phyloP scores from a whole-genome alignment of 1,140 invertebrate species.

The Diabrotica undecimpunctata region DNA sequence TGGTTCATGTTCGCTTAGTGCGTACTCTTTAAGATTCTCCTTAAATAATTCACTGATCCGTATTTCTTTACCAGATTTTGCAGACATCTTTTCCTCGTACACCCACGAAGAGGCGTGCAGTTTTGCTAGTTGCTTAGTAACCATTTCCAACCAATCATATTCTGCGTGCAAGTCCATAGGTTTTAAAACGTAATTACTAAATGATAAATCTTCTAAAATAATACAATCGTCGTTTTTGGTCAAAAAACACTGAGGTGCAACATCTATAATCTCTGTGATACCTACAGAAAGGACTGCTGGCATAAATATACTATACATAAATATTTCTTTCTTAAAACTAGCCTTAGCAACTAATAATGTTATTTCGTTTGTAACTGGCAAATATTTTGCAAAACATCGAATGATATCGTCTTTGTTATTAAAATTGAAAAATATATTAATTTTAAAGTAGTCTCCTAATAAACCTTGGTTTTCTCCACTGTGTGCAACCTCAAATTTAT shows the following conservation, averaged over 20 bases:
- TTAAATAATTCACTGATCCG: slow-evolving; percentile 22
- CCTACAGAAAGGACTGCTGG: slow-evolving; percentile 16
- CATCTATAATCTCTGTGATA: slow-evolving; percentile 18
- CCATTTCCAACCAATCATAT: slow-evolving; percentile 17
- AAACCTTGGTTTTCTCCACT: slow-evolving; percentile 21
- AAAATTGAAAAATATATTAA: slow-evolving; percentile 15
- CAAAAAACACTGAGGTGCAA: slow-evolving; percentile 25
- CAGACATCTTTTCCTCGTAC: slow-evolving; percentile 32
- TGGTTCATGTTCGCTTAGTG: neutral
- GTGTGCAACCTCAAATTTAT: no score
- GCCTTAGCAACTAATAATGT: slow-evolving; percentile 20
- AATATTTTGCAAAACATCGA: slow-evolving; percentile 27
- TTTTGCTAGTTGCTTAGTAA: slow-evolving; percentile 25
- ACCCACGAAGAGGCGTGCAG: slow-evolving; percentile 31
- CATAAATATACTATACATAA: slow-evolving; percentile 24
- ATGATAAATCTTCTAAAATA: slow-evolving; percentile 27
- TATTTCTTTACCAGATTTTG: slow-evolving; percentile 6
- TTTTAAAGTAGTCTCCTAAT: slow-evolving; percentile 27
- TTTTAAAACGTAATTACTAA: slow-evolving; percentile 19
- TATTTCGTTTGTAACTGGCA: slow-evolving; percentile 12
- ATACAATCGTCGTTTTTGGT: slow-evolving; percentile 19
- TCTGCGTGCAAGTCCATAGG: slow-evolving; percentile 14
- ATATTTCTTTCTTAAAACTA: slow-evolving; percentile 33
- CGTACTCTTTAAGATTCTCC: slow-evolving; percentile 37
- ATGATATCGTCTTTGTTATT: neutral